Evolutionary conservation across 2,888 invertebrate genomes (phyloP).

Genomic region (Rhagonycha fulva): DNA sequence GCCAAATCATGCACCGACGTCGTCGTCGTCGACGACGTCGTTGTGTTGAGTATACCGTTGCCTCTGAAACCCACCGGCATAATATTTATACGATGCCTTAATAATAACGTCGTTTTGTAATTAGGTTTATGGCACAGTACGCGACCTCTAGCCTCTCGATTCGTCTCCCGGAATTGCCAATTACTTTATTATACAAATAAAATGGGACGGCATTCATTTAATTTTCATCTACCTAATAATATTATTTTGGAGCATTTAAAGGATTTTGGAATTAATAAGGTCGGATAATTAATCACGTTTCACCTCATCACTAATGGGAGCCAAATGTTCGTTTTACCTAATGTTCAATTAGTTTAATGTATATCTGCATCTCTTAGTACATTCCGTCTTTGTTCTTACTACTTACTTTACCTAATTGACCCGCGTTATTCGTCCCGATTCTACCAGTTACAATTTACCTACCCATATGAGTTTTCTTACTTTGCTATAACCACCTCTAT

Average conservation of each 20-base stretch:
- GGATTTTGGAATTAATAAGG: conserved; percentile 45
- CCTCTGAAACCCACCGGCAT: conserved; percentile 24
- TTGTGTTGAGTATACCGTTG: conserved; percentile 12
- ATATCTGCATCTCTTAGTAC: conserved; percentile 54
- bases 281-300: conserved; percentile 54
- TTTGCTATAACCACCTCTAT: conserved; percentile 45
- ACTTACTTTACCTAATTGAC: conserved; percentile 55
- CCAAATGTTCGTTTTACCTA: conserved; percentile 58
- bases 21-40: conserved; percentile 8
- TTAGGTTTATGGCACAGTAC: conserved; percentile 35
- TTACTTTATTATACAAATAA: conserved; percentile 35
- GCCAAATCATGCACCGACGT: conserved; percentile 35
- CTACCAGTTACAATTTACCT: conserved; percentile 25
- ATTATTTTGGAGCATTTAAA: conserved; percentile 44
- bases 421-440: conserved; percentile 37
- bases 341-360: conserved; percentile 60
- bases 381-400: conserved; percentile 46
- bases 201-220: conserved; percentile 35
- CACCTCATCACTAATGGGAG: conserved; percentile 55
- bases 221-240: conserved; percentile 38
- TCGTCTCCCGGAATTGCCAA: conserved; percentile 32
- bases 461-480: conserved; percentile 36
- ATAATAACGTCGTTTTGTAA: conserved; percentile 30
- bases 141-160: conserved; percentile 29
- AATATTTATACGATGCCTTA: conserved; percentile 29